Percentiles rank a stretch among this genome's conserved stretches.
Conservation (phyloP, 1,140 invertebrate species). For the Panonychus citri region DNA sequence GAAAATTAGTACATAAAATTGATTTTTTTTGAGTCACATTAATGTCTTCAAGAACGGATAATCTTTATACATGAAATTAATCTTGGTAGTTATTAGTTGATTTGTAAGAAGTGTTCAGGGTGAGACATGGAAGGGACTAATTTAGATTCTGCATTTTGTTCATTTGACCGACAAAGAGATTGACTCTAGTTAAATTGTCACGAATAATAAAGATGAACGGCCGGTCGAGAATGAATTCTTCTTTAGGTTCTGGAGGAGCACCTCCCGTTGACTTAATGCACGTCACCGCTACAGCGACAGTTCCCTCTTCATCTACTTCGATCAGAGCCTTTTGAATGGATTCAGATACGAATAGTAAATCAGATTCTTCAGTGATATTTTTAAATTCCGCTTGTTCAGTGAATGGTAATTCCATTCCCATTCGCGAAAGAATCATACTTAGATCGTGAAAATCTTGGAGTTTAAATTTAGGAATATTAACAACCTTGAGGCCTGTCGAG, state of each 20-base stretch:
- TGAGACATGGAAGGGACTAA: no score
- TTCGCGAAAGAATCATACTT: constrained; percentile 32
- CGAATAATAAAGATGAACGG: constrained; percentile 47
- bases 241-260: not conserved
- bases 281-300: constrained; percentile 23
- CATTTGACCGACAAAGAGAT: constrained; percentile 36
- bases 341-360: not conserved
- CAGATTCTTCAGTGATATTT: constrained; percentile 26
- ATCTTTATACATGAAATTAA: no score
- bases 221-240: constrained; percentile 37
- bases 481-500: constrained; percentile 3
- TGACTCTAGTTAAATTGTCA: constrained; percentile 30
- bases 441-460: constrained; percentile 40
- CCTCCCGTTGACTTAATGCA: not conserved
- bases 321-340: constrained; percentile 18
- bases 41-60: no score
- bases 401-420: constrained; percentile 46
- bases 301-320: constrained; percentile 25
- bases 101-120: no score
- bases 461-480: constrained; percentile 48
- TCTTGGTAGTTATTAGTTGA: no score
- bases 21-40: no score
- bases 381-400: constrained; percentile 28
- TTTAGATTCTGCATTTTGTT: no score
- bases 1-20: no score